Conservation (phyloP, 2,888 invertebrate species). For the Lasioglossum morio region DNA sequence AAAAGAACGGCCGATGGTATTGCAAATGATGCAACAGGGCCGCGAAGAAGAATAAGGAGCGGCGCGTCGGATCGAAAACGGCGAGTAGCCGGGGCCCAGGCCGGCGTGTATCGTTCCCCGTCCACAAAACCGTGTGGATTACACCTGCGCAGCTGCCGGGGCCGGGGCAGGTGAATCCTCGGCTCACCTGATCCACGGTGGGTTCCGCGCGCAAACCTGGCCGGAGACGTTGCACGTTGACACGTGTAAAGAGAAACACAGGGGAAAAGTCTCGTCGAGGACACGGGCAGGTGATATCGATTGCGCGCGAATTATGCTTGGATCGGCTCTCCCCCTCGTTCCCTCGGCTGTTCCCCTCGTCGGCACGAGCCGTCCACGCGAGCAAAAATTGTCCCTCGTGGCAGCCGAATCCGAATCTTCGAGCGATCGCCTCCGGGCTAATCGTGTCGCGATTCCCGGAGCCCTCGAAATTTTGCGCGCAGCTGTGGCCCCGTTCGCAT, state of each 20-base stretch:
- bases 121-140: constrained; percentile 80
- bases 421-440: constrained; percentile 16
- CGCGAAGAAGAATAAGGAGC: constrained; percentile 1
- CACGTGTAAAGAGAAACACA: constrained; percentile 68
- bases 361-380: constrained; percentile 27
- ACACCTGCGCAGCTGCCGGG: constrained; percentile 83
- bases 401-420: not conserved
- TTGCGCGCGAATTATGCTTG: constrained; percentile 79
- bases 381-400: constrained; percentile 11
- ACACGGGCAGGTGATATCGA: constrained; percentile 82
- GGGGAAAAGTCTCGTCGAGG: constrained; percentile 74
- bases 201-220: constrained; percentile 69
- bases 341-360: too few relatives aligned
- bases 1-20: not conserved
- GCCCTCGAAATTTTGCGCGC: constrained; percentile 54
- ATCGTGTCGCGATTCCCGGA: constrained; percentile 16
- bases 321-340: constrained; percentile 64
- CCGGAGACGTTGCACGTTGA: constrained; percentile 64
- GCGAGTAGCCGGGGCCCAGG: constrained; percentile 16
- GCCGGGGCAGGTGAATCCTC: constrained; percentile 82
- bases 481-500: constrained; percentile 52
- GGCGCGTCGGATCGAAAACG: constrained; percentile 31
- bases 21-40: not conserved
- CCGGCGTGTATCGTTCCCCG: constrained; percentile 59
- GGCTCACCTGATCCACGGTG: constrained; percentile 80